Conservation (phyloP, 1,140 invertebrate genomes). For the Drosophila saltans region DNA sequence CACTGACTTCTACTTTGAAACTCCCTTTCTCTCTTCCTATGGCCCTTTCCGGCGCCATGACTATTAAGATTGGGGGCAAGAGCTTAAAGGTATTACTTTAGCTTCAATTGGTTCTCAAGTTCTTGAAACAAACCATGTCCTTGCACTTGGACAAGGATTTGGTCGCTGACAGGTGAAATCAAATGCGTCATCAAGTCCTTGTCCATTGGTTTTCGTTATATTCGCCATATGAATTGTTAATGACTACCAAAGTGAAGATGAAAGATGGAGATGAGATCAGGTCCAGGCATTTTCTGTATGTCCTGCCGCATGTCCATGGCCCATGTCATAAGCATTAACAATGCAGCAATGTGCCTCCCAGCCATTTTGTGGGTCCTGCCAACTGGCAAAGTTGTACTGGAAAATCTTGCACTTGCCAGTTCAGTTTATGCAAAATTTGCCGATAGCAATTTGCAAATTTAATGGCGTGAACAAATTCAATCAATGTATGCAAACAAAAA, state of each 20-base stretch:
- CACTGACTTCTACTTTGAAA: background rate
- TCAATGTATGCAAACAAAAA: slow-evolving; percentile 82
- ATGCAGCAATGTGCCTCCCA: slow-evolving; percentile 31
- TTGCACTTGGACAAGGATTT: slow-evolving; percentile 13
- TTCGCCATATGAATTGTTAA: slow-evolving; percentile 75
- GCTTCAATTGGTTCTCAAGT: slow-evolving; percentile 38
- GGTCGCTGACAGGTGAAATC: slow-evolving; percentile 42
- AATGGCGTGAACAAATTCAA: slow-evolving; percentile 83
- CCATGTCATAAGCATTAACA: slow-evolving; percentile 65
- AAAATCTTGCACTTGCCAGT: slow-evolving; percentile 60
- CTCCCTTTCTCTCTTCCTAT: background rate
- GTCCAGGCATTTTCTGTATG: background rate
- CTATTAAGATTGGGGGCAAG: background rate
- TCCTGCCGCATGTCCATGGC: slow-evolving; percentile 17
- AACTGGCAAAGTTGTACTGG: slow-evolving; percentile 42
- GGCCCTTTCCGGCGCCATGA: background rate
- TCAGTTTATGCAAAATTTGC: slow-evolving; percentile 78
- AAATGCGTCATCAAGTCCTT: slow-evolving; percentile 56
- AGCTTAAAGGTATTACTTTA: slow-evolving; percentile 52
- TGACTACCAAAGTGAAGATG: slow-evolving; percentile 41
- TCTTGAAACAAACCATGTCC: slow-evolving; percentile 8
- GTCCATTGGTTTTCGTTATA: slow-evolving; percentile 17
- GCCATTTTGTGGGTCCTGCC: background rate
- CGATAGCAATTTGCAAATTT: slow-evolving; percentile 83
- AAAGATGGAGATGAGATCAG: slow-evolving; percentile 14